Conservation (phyloP, 2,797 vertebrate genomes). For the Fistularia tabacaria region DNA sequence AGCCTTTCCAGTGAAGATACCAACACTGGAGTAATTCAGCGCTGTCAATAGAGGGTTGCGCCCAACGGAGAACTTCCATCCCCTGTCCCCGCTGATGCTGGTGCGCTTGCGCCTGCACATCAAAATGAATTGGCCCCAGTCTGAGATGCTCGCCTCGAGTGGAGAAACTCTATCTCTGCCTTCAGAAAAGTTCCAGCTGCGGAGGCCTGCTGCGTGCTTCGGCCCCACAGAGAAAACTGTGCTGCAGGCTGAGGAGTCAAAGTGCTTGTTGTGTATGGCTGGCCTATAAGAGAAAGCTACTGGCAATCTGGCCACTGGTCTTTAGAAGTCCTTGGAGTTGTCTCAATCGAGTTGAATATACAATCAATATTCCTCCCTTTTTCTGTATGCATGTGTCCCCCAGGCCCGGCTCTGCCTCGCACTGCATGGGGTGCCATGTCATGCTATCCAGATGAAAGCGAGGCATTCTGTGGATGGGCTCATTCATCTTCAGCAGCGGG, state of each 20-base stretch:
- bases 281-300: slow-evolving; percentile 51
- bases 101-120: slow-evolving; percentile 40
- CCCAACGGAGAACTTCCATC: slow-evolving; percentile 52
- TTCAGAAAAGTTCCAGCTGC: slow-evolving; percentile 42
- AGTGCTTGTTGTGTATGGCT: slow-evolving; percentile 47
- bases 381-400: slow-evolving; percentile 50
- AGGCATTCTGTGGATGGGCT: slow-evolving; percentile 63
- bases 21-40: slow-evolving; percentile 52
- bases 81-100: slow-evolving; percentile 46
- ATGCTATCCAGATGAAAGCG: slow-evolving; percentile 70
- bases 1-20: slow-evolving; percentile 58
- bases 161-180: slow-evolving; percentile 34
- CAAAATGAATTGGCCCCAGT: slow-evolving; percentile 59
- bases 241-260: slow-evolving; percentile 44
- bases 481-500: slow-evolving; percentile 69
- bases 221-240: slow-evolving; percentile 37
- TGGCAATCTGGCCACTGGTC: slow-evolving; percentile 59
- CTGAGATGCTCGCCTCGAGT: slow-evolving; percentile 47
- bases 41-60: slow-evolving; percentile 38
- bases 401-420: slow-evolving; percentile 59
- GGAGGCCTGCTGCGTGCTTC: slow-evolving; percentile 45
- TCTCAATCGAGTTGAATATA: slow-evolving; percentile 48
- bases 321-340: slow-evolving; percentile 51
- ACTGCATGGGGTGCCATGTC: slow-evolving; percentile 65
- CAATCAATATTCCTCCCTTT: slow-evolving; percentile 59